Base-by-base conservation (phyloP, 2,113 vertebrate genomes). In the Peromyscus polionotus region DNA sequence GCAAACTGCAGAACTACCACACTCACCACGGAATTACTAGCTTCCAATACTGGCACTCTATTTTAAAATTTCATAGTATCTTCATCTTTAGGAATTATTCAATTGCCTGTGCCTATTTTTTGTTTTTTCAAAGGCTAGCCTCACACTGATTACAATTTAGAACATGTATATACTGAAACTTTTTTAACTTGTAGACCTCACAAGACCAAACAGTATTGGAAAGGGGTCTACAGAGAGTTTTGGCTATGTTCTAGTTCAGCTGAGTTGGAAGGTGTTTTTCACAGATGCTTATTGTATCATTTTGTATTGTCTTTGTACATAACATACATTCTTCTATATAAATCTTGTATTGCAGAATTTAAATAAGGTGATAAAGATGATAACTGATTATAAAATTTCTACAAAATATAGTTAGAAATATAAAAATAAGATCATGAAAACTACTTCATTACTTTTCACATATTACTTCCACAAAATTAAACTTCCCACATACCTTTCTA, bases 51-150 rank as follows among this genome's bases (percentile, higher is more conserved):
- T 42, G 24, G 17, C 51, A 31, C 70, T 17, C 54, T 94, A 79
- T 97, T 92, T 95, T 88, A 85, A 96, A 97, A 89, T 8, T 8
- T 73, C 45, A 24, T 84, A 65, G 31, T 83, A 45, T 67, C 33
- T 93, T 24, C 80, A 14, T 90, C 65, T 90, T 65, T 76, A 92
- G 79, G 59, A 94, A 95, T 85, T 90, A 85, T 86, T 4, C 85
- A 92, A 92, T 13, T 73, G 33, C 36, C 72, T 28, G 36, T 31
- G 75, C 11, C 70, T 76, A 4, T 76, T 95, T 70, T 91, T 45
- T 42, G 89, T 70, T 90, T 93, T 88, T 77, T 77, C 75, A 86
- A 77, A 77, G 59, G 13, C 31, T 85, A 94, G 5, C 7, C 42
- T 20, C 83, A 90, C 42, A 77, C 54, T 59, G 95, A 85, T 75